Percentiles rank a stretch among this genome's conserved stretches.
Evolutionary conservation across 2,797 vertebrate genomes (phyloP).

Genomic region (Periparus ater): DNA sequence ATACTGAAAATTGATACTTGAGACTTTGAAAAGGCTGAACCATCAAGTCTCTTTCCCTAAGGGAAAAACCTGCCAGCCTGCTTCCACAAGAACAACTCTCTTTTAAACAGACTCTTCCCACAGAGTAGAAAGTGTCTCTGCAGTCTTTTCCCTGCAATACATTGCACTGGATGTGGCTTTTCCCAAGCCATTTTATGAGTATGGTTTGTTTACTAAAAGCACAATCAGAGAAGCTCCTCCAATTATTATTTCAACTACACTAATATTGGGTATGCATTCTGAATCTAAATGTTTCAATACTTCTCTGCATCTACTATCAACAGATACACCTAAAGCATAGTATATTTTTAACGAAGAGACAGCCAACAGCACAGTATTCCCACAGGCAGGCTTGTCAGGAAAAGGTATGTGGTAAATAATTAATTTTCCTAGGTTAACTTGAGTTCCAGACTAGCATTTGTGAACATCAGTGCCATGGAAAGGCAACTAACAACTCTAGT

Average conservation of each 20-base stretch:
- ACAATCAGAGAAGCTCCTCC: neutral
- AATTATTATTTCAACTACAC: slow-evolving; percentile 10
- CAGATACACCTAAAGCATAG: neutral
- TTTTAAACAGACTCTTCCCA: neutral
- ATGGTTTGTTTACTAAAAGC: slow-evolving; percentile 20
- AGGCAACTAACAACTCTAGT: neutral
- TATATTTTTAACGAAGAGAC: slow-evolving; percentile 23
- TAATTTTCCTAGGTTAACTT: slow-evolving; percentile 66
- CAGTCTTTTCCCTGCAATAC: neutral
- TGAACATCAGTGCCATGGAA: neutral
- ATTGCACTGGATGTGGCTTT: neutral
- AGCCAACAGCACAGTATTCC: slow-evolving; percentile 3
- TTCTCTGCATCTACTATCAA: slow-evolving; percentile 23
- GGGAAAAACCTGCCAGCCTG: neutral
- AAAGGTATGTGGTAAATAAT: slow-evolving; percentile 12
- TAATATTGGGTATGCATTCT: neutral
- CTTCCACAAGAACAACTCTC: neutral
- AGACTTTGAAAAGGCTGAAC: neutral
- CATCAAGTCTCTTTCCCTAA: neutral
- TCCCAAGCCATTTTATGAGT: neutral
- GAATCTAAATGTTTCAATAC: slow-evolving; percentile 18
- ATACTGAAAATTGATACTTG: neutral
- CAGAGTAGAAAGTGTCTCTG: neutral
- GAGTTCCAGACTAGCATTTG: slow-evolving; percentile 14
- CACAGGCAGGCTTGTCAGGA: slow-evolving; percentile 35